Evolutionary conservation across 2,797 vertebrate species (phyloP), one percentile per base, ranked within the genome.

Genomic region (Urosaurus nigricauda): DNA sequence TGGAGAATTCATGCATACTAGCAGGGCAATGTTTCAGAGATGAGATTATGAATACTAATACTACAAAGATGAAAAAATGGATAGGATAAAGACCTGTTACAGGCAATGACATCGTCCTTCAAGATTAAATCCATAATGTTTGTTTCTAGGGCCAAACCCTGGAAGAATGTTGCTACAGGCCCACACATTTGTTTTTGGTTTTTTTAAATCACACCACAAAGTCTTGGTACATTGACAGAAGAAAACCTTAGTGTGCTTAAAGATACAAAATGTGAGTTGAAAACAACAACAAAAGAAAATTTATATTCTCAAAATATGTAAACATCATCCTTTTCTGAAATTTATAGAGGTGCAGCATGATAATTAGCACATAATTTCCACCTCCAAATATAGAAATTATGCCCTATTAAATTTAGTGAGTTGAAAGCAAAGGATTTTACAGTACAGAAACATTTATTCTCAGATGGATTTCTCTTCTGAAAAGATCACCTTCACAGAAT

Each of bases 401-500:
- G 40, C 1, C 21, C 47, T 90, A 12, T 43, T 16, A 17, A 35
- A 86, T 79, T 83, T 37, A 87, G 0, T 11, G 9, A 63, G 19
- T 83, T 89, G 87, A 71, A 37, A 0, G 21, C 73, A n/a, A 16
- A 75, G 4, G 89, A 58, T 74, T 29, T 87, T 32, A 32, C 8
- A 56, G 51, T 53, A 74, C 47, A 71, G 70, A 19, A 90, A 85
- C 24, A 37, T 87, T 37, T 5, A 58, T 60, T 82, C 29, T 58
- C 80, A 92, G 80, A 12, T 78, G 5, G 56, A 88, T 83, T 88
- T 65, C 91, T 63, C 43, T 21, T 70, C 78, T 6, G 70, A 90
- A 21, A 88, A 88, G 5, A 21, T 35, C 56, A 91, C 81, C 0
- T 0, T 32, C 70, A 85, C 51, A 73, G 2, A 51, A 0, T 0